phyloP scores from a whole-genome alignment of 2,113 vertebrate species.

The Nicator chloris region DNA sequence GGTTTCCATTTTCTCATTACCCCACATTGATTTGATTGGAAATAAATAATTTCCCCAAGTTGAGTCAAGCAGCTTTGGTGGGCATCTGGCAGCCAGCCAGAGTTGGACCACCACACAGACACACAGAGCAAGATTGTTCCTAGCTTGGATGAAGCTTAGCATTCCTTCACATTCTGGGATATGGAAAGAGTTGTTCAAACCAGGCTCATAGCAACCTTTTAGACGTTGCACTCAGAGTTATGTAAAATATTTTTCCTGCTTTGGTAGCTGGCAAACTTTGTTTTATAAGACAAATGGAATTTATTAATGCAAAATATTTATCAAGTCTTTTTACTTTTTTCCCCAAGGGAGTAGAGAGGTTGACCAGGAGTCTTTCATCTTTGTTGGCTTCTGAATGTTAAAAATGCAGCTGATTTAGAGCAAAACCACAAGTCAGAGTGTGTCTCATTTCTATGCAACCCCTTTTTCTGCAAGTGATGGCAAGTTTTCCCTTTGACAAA shows the following conservation, averaged over 20 bases:
- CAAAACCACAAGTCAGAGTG: background rate
- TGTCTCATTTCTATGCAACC: background rate
- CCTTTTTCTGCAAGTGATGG: background rate
- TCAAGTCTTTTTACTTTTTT: slow-evolving; percentile 47
- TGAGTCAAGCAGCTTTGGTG: background rate
- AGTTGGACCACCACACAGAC: background rate
- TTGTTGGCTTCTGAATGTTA: slow-evolving; percentile 38
- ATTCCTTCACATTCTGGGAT: slow-evolving; percentile 36
- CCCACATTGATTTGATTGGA: background rate
- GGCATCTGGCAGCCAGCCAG: background rate
- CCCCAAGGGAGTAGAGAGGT: slow-evolving; percentile 2
- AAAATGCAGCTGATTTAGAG: slow-evolving; percentile 21
- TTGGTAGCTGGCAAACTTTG: slow-evolving; percentile 70
- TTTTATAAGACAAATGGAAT: slow-evolving; percentile 76
- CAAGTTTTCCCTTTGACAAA: background rate
- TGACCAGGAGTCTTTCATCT: slow-evolving; percentile 56
- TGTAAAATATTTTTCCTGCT: slow-evolving; percentile 75
- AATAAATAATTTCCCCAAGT: background rate
- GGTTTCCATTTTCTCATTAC: background rate
- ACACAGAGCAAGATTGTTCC: background rate
- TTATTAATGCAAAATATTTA: slow-evolving; percentile 79
- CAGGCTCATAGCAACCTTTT: slow-evolving; percentile 61
- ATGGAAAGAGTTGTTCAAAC: slow-evolving; percentile 60
- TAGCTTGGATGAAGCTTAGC: background rate
- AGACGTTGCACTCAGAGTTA: slow-evolving; percentile 55